Evolutionary conservation across 2,888 invertebrate species (phyloP).

Genomic region (Molorchus minor): DNA sequence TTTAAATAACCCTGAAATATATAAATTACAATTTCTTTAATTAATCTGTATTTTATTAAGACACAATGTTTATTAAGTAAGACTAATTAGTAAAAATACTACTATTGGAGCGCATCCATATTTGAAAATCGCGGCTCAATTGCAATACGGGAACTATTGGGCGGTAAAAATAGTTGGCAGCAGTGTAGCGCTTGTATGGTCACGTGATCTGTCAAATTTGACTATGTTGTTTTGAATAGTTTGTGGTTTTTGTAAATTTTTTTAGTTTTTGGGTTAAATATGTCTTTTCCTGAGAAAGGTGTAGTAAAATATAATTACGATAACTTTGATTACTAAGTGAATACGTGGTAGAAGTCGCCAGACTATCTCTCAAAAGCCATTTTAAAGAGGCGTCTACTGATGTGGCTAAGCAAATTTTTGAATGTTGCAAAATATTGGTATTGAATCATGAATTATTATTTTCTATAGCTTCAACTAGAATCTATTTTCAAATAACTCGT

Average conservation of each 20-base stretch:
- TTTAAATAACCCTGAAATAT: conserved; percentile 41
- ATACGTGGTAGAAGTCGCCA: conserved; percentile 1
- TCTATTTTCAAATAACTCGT: not conserved
- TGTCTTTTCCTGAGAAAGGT: conserved; percentile 54
- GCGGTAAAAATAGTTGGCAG: conserved; percentile 34
- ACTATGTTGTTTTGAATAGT: conserved; percentile 57
- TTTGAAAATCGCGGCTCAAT: conserved; percentile 33
- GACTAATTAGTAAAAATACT: not conserved
- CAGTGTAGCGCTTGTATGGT: conserved; percentile 41
- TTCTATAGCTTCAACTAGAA: not conserved
- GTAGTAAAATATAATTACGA: conserved; percentile 13
- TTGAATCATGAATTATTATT: conserved; percentile 28
- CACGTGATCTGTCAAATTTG: conserved; percentile 55
- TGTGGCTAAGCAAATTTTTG: conserved; percentile 39
- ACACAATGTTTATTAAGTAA: too few relatives aligned
- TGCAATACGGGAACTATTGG: conserved; percentile 5
- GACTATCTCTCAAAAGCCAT: conserved; percentile 9
- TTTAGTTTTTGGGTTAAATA: conserved; percentile 39
- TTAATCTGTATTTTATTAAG: not conserved
- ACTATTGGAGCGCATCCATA: conserved; percentile 14
- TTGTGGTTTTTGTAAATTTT: conserved; percentile 46
- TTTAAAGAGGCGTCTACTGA: conserved; percentile 46
- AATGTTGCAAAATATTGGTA: conserved; percentile 31
- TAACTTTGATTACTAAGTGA: conserved; percentile 4
- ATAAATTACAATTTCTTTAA: not conserved